phyloP scores from a whole-genome alignment of 2,797 vertebrate species.

The Parambassis ranga region DNA sequence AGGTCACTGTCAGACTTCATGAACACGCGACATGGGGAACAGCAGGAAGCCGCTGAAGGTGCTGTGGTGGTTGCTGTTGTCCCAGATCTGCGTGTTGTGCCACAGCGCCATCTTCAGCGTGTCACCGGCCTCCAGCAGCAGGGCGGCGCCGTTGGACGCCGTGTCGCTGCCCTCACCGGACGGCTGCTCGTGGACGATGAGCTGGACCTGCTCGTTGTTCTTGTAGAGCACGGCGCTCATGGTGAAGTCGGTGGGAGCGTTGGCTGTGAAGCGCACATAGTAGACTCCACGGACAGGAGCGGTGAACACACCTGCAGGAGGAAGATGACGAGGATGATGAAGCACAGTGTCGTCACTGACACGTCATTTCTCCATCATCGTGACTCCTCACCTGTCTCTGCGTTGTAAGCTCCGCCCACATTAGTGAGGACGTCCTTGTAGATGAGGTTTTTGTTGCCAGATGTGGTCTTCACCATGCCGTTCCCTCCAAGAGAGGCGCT shows the following conservation, averaged over 20 bases:
- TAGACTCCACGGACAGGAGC: constrained; percentile 58
- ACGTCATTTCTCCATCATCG: too few species aligned
- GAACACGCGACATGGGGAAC: constrained; percentile 53
- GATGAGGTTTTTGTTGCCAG: constrained; percentile 28
- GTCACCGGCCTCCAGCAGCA: constrained; percentile 60
- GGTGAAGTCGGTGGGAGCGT: constrained; percentile 37
- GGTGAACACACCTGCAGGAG: constrained; percentile 52
- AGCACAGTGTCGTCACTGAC: too few species aligned
- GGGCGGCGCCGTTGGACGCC: constrained; percentile 59
- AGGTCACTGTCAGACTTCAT: too few species aligned
- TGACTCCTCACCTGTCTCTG: constrained; percentile 54
- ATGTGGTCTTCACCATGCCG: constrained; percentile 27
- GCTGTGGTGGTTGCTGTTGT: constrained; percentile 69
- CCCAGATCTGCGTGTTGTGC: constrained; percentile 63
- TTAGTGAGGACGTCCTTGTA: constrained; percentile 65
- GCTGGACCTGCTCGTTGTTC: background rate
- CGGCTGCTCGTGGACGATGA: constrained; percentile 46
- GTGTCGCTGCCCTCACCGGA: constrained; percentile 61
- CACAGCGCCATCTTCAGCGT: constrained; percentile 45
- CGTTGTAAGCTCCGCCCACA: constrained; percentile 57
- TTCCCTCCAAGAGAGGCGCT: constrained; percentile 61
- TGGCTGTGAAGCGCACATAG: constrained; percentile 59
- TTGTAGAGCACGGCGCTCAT: constrained; percentile 60
- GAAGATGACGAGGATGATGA: too few species aligned
- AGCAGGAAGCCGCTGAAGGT: constrained; percentile 67